phyloP scores from a whole-genome alignment of 2,888 invertebrate species.

The Luperina testacea region DNA sequence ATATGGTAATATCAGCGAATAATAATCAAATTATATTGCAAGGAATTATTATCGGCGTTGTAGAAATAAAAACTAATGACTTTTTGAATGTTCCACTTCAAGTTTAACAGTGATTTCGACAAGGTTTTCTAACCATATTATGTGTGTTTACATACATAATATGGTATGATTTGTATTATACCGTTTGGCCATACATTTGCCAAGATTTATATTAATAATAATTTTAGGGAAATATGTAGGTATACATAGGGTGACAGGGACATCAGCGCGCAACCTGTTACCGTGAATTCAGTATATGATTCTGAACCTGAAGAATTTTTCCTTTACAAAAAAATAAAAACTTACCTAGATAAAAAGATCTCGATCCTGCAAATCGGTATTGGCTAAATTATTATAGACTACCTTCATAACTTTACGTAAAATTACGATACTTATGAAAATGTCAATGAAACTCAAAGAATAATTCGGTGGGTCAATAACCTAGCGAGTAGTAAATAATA shows the following conservation, averaged over 20 bases:
- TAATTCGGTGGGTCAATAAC: conserved; percentile 29
- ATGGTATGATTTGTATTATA: neutral
- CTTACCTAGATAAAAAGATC: neutral
- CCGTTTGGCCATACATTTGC: neutral
- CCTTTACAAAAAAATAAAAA: neutral
- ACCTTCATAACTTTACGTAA: neutral
- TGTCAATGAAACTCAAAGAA: conserved; percentile 29
- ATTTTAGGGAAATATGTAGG: too few species aligned
- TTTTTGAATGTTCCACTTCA: conserved; percentile 31
- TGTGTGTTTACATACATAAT: neutral
- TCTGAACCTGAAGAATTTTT: neutral
- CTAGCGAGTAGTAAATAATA: conserved; percentile 40
- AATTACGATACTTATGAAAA: neutral
- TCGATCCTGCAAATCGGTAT: neutral
- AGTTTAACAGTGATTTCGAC: conserved; percentile 13
- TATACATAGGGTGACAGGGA: too few species aligned
- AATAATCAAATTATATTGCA: conserved; percentile 18
- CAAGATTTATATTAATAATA: neutral
- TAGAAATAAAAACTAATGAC: conserved; percentile 25
- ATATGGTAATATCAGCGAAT: conserved; percentile 43
- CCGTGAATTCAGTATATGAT: neutral
- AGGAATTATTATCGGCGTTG: conserved; percentile 20
- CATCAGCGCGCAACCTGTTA: too few species aligned
- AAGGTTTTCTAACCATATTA: conserved; percentile 5
- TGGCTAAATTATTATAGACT: neutral